Percentiles rank a stretch among this genome's conserved stretches.
phyloP scores from a whole-genome alignment of 1,140 invertebrate species.

The Eupeodes corollae region DNA sequence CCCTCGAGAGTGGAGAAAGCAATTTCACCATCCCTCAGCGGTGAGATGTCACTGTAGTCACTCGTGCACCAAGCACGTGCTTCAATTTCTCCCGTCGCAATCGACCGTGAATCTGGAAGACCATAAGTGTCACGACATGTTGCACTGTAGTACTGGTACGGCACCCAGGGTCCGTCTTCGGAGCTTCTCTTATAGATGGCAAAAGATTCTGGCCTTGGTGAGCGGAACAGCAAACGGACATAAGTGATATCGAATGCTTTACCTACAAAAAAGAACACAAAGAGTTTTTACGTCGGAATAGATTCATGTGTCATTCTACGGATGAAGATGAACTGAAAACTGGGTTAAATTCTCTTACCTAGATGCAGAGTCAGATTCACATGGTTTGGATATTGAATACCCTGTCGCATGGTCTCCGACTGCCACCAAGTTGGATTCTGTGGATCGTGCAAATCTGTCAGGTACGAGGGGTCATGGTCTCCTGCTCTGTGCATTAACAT shows the following conservation, averaged over 20 bases:
- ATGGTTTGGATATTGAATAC: conserved; percentile 76
- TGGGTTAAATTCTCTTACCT: conserved; percentile 42
- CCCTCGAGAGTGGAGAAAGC: conserved; percentile 93
- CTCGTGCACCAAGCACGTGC: conserved; percentile 86
- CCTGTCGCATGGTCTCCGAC: conserved; percentile 92
- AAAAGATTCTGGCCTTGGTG: conserved; percentile 93
- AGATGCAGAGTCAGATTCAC: conserved; percentile 88
- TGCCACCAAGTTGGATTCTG: conserved; percentile 96
- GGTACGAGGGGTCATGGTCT: conserved; percentile 41
- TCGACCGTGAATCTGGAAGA: conserved; percentile 60
- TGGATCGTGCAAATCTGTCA: conserved; percentile 84
- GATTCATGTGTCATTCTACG: no score
- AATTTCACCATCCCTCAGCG: conserved; percentile 87
- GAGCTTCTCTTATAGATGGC: conserved; percentile 82
- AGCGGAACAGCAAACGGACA: conserved; percentile 83
- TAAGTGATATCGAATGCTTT: conserved; percentile 98
- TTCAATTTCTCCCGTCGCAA: conserved; percentile 61
- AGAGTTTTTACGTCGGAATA: background rate
- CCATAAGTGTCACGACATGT: conserved; percentile 84
- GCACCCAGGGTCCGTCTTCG: conserved; percentile 76
- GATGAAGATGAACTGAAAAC: no score
- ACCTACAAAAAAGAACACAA: conserved; percentile 48
- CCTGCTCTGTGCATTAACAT: conserved; percentile 12
- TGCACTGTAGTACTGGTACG: conserved; percentile 94
- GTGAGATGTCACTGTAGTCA: conserved; percentile 96